These are phyloP conservation scores for Auanema freiburgensis DNA, from an alignment of 2,888 invertebrate genomes.

Conservation along the genomic window DNA sequence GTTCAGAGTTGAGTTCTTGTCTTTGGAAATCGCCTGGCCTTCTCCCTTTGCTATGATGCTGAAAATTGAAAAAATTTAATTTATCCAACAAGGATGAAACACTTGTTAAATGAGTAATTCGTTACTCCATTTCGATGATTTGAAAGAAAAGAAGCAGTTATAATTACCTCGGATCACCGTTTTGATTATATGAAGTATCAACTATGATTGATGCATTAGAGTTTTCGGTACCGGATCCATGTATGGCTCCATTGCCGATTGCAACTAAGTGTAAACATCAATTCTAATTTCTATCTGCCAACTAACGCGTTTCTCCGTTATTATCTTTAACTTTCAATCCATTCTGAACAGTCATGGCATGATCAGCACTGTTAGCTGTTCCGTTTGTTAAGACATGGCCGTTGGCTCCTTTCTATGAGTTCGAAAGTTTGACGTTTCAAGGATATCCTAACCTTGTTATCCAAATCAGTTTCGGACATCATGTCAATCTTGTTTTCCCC, in stretches of 20 bases:
- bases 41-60: conserved; percentile 32
- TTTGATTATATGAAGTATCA: conserved; percentile 35
- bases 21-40: conserved; percentile 31
- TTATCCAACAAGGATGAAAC: too few relatives aligned
- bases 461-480: conserved; percentile 31
- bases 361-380: conserved; percentile 31
- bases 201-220: conserved; percentile 38
- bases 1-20: conserved; percentile 28
- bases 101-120: too few relatives aligned
- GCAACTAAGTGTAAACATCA: conserved; percentile 28
- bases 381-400: conserved; percentile 33
- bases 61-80: conserved; percentile 3
- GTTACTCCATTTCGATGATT: too few relatives aligned
- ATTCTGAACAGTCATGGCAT: conserved; percentile 43
- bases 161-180: conserved; percentile 31
- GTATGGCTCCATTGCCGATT: conserved; percentile 39
- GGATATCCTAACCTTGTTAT: conserved; percentile 15
- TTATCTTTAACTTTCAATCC: conserved; percentile 43
- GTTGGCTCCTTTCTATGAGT: conserved; percentile 22
- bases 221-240: conserved; percentile 39
- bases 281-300: neutral
- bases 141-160: neutral
- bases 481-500: conserved; percentile 37
- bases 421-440: neutral
- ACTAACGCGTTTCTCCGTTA: conserved; percentile 42